A percentile compares a stretch with the other conserved stretches of the same genome.
phyloP scores from a whole-genome alignment of 2,113 vertebrate genomes.

The Etheostoma cragini region DNA sequence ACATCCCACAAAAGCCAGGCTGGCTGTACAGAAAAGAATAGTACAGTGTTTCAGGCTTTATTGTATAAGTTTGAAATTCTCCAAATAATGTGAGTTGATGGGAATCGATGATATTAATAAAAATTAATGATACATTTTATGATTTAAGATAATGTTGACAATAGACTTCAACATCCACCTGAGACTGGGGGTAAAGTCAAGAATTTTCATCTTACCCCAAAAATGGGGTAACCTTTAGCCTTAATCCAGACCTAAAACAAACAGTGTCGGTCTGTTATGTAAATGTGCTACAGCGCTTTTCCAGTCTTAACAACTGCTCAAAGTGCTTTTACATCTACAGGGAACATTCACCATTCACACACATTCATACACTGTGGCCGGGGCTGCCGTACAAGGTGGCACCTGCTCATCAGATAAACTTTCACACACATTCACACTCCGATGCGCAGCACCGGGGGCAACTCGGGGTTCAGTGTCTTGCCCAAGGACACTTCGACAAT shows the following conservation, averaged over 20 bases:
- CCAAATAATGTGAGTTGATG: not conserved
- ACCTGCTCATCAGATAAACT: too few relatives aligned
- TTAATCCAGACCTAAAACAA: slow-evolving; percentile 45
- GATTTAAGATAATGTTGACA: not conserved
- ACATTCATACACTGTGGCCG: too few relatives aligned
- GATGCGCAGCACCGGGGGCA: too few relatives aligned
- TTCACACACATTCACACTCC: too few relatives aligned
- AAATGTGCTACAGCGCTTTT: too few relatives aligned
- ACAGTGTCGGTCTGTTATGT: slow-evolving; percentile 5
- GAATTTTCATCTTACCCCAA: not conserved
- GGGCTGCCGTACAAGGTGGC: too few relatives aligned
- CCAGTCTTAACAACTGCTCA: too few relatives aligned
- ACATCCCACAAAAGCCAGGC: slow-evolving; percentile 32
- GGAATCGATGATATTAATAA: not conserved
- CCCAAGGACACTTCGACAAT: too few relatives aligned
- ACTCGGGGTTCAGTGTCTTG: too few relatives aligned
- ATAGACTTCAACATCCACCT: not conserved
- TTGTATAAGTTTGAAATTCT: not conserved
- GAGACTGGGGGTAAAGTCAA: slow-evolving; percentile 2
- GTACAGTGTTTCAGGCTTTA: not conserved
- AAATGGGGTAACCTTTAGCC: slow-evolving; percentile 39
- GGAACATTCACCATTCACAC: too few relatives aligned
- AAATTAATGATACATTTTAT: not conserved
- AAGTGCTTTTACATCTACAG: too few relatives aligned
- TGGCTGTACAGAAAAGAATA: slow-evolving; percentile 9